Conservation (phyloP, 2,113 vertebrate species). For the Brachionichthys hirsutus region DNA sequence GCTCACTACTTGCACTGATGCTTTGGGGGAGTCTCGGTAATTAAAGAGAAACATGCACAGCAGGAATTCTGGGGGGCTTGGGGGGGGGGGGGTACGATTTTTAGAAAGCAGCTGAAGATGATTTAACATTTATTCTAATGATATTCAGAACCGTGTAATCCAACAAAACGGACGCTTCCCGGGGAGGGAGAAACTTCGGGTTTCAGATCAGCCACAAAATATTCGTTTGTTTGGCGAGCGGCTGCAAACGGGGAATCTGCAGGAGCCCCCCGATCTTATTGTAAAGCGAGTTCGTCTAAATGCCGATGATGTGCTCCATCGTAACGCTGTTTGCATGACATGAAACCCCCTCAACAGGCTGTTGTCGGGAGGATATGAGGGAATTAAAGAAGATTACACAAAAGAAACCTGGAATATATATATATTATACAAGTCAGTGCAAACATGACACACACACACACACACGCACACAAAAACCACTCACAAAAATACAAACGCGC, state of each 20-base stretch:
- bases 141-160: conserved; percentile 12
- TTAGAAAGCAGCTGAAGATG: conserved; percentile 2
- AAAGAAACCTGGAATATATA: too few relatives aligned
- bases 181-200: too few relatives aligned
- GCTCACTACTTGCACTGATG: conserved; percentile 49
- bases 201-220: too few relatives aligned
- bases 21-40: conserved; percentile 45
- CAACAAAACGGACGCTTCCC: too few relatives aligned
- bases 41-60: conserved; percentile 75
- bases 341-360: too few relatives aligned
- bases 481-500: conserved; percentile 15
- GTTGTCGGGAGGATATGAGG: too few relatives aligned
- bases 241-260: conserved; percentile 48
- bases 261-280: conserved; percentile 7
- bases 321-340: background rate
- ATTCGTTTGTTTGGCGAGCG: conserved; percentile 17
- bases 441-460: conserved; percentile 36
- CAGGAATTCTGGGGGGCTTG: conserved; percentile 82
- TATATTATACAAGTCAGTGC: too few relatives aligned
- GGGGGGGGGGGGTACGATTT: conserved; percentile 10
- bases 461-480: conserved; percentile 27
- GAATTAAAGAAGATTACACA: too few relatives aligned
- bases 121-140: conserved; percentile 16
- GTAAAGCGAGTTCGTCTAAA: background rate
- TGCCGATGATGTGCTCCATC: background rate